Percentiles rank a stretch among this genome's conserved stretches.
phyloP scores from a whole-genome alignment of 1,140 invertebrate species.

The Melitaea cinxia region DNA sequence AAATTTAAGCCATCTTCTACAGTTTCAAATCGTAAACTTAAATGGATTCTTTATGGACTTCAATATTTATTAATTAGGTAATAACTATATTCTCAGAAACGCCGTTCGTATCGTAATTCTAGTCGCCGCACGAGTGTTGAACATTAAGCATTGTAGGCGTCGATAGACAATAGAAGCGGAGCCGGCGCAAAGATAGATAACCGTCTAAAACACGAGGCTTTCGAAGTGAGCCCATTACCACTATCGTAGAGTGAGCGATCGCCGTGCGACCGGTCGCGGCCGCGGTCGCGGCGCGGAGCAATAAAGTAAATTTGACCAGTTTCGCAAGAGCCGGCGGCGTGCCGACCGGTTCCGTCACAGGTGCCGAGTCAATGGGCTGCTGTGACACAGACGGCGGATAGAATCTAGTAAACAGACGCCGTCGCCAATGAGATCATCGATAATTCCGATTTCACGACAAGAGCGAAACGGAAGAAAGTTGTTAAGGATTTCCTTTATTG shows the following conservation, averaged over 20 bases:
- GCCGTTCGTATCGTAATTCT: conserved; percentile 16
- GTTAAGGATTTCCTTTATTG: conserved; percentile 19
- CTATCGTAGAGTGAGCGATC: conserved; percentile 28
- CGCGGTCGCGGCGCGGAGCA: conserved; percentile 28
- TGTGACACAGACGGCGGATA: conserved; percentile 37
- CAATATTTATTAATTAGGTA: background rate
- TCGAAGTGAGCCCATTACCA: conserved; percentile 28
- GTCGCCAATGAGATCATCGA: conserved; percentile 51
- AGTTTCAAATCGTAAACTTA: background rate
- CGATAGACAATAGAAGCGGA: conserved; percentile 6
- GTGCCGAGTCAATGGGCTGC: conserved; percentile 66
- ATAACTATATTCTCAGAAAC: conserved; percentile 14
- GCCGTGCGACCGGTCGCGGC: conserved; percentile 21
- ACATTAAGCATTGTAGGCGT: no score
- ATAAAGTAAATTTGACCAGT: conserved; percentile 70
- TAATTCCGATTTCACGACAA: conserved; percentile 43
- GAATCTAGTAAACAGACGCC: conserved; percentile 45
- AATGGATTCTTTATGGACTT: background rate
- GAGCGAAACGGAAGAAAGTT: conserved; percentile 34
- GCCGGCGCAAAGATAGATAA: conserved; percentile 11
- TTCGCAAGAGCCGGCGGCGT: conserved; percentile 54
- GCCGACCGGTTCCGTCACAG: conserved; percentile 66
- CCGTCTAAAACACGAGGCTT: conserved; percentile 9
- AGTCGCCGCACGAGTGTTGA: no score
- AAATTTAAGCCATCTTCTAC: no score